Base-by-base conservation (phyloP, 2,797 vertebrate species). In the Halcyon badia region DNA sequence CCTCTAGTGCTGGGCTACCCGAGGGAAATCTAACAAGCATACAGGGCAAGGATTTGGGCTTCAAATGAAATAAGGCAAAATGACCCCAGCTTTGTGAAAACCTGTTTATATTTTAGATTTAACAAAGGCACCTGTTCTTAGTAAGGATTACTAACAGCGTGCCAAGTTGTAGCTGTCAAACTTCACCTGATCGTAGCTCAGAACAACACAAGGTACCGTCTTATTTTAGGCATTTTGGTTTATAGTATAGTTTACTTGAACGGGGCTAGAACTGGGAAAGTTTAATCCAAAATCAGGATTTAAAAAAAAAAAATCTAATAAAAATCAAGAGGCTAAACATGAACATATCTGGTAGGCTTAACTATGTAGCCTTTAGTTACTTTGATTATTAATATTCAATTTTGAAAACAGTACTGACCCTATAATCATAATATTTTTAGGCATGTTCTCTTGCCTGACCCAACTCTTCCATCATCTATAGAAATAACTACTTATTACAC, bases 331-430 rank as follows among this genome's bases (percentile, higher is more conserved):
- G 30, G 48, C 66, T 91, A 57, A 89, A 52, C 11, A 1, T 60
- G 39, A 93, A n/a, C 33, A 2, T 60, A 30, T 19, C 60, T 84
- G 68, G 30, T 54, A 72, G 48, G 31, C 72, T 92, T 64, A 41
- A 64, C 26, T 49, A 9, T 18, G 73, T 49, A 68, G 42, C 48
- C 58, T 81, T 72, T 51, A 35, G 68, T 83, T 92, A 30, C 58
- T 92, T 56, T 28, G 70, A 70, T 93, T 91, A 70, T 88, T 96
- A 97, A 80, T 82, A 93, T 25, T 86, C 73, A 76, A 31, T 62
- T 88, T 58, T 41, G 68, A 85, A 83, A 95, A 73, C 70, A 79
- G 31, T 39, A 35, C 42, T 89, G 80, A 84, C 77, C 71, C 31
- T 62, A 46, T 70, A 92, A 90, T 76, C 51, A 64, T 56, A 76